A percentile compares a stretch with the other conserved stretches of the same genome.
Evolutionary conservation across 2,888 invertebrate species (phyloP).

Genomic region (Drosophila villosipedis): DNA sequence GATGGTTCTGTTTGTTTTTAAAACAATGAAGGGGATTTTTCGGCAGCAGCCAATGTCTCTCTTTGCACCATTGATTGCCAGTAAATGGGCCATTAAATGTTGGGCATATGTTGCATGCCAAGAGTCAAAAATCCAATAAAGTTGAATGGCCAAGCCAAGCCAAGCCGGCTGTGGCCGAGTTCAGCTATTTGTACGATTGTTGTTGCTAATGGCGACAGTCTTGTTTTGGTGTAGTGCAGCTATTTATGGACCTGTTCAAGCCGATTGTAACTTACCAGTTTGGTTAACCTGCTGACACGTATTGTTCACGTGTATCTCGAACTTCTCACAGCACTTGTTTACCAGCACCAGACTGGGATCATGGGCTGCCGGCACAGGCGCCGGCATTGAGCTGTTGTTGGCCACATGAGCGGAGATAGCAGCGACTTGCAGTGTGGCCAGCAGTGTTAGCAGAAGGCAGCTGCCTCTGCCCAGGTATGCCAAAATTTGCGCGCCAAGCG

Average conservation of each 20-base stretch:
- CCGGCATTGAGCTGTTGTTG: constrained; percentile 28
- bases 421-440: constrained; percentile 29
- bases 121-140: constrained; percentile 66
- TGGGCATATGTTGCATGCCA: constrained; percentile 56
- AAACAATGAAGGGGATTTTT: constrained; percentile 11
- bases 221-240: constrained; percentile 20
- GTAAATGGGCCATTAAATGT: constrained; percentile 55
- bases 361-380: constrained; percentile 13
- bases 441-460: constrained; percentile 40
- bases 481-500: constrained; percentile 70
- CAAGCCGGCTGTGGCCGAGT: constrained; percentile 31
- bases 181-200: constrained; percentile 27
- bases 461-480: constrained; percentile 55
- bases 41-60: constrained; percentile 21
- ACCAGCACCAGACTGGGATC: constrained; percentile 84
- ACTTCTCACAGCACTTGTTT: constrained; percentile 92
- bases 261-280: constrained; percentile 85
- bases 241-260: neutral
- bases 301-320: constrained; percentile 89
- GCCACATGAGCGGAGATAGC: constrained; percentile 46
- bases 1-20: constrained; percentile 37
- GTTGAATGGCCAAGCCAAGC: constrained; percentile 60
- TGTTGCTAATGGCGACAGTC: constrained; percentile 57
- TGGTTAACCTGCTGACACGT: constrained; percentile 88
- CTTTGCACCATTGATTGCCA: constrained; percentile 37